These are phyloP conservation scores for Potamarius usumacintae DNA, from an alignment of 2,113 vertebrate species.

Conservation along the genomic window DNA sequence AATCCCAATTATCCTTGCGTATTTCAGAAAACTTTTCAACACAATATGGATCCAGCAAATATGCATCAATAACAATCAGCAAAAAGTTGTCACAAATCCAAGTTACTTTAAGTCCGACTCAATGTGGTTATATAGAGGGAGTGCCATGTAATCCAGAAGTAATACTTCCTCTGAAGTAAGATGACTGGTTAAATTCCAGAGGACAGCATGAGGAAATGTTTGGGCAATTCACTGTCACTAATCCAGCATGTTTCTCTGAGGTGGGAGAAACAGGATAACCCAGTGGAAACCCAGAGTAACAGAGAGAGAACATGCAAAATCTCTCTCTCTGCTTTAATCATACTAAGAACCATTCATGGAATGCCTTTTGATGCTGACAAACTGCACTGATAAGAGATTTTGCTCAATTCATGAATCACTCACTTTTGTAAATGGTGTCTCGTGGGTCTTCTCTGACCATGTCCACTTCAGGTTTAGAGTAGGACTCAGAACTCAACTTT, in stretches of 20 bases:
- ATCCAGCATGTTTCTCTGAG: background rate
- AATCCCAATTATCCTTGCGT: background rate
- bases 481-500: background rate
- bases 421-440: constrained; percentile 28
- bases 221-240: background rate
- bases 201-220: too few relatives aligned
- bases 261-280: background rate
- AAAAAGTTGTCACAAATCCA: background rate
- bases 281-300: background rate
- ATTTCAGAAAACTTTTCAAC: background rate
- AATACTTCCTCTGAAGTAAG: background rate
- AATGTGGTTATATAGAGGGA: background rate
- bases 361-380: background rate
- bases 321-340: too few relatives aligned
- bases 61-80: background rate
- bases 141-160: too few relatives aligned
- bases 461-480: background rate
- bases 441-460: constrained; percentile 36
- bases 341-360: background rate
- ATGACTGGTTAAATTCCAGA: background rate
- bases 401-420: background rate
- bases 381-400: background rate
- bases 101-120: background rate
- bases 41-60: background rate
- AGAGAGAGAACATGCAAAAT: background rate